Percentiles rank a stretch among this genome's conserved stretches.
Evolutionary conservation across 2,888 invertebrate species (phyloP).

Genomic region (Philereme vetulata): DNA sequence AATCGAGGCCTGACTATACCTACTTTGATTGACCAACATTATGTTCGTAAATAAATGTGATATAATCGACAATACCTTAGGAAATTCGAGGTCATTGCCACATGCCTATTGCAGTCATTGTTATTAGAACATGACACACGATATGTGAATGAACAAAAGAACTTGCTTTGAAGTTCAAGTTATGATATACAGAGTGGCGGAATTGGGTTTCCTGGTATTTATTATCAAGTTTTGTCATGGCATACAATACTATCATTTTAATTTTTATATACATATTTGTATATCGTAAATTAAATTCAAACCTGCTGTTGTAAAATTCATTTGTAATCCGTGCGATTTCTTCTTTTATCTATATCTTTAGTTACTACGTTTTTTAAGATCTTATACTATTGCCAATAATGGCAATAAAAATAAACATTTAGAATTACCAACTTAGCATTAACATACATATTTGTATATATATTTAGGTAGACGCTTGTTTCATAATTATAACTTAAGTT

Average conservation of each 20-base stretch:
- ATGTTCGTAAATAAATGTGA: constrained; percentile 38
- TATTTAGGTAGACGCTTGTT: too few species aligned
- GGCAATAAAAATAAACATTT: too few species aligned
- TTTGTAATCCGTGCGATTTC: too few species aligned
- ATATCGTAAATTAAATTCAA: too few species aligned
- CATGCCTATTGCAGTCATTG: constrained; percentile 28
- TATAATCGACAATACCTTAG: constrained; percentile 44
- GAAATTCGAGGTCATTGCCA: constrained; percentile 53
- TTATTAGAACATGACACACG: constrained; percentile 26
- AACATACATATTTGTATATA: too few species aligned
- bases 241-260: too few species aligned
- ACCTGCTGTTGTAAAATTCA: background rate
- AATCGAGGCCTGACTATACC: constrained; percentile 34
- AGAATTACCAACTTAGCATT: too few species aligned
- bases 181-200: background rate
- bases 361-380: too few species aligned
- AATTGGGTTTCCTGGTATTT: background rate
- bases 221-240: background rate
- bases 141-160: constrained; percentile 23
- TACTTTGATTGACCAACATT: constrained; percentile 38
- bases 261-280: too few species aligned
- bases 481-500: too few species aligned
- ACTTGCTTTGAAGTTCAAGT: constrained; percentile 16
- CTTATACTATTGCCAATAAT: too few species aligned
- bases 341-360: too few species aligned